Conservation (phyloP, 2,797 vertebrate genomes). For the Bucorvus abyssinicus region DNA sequence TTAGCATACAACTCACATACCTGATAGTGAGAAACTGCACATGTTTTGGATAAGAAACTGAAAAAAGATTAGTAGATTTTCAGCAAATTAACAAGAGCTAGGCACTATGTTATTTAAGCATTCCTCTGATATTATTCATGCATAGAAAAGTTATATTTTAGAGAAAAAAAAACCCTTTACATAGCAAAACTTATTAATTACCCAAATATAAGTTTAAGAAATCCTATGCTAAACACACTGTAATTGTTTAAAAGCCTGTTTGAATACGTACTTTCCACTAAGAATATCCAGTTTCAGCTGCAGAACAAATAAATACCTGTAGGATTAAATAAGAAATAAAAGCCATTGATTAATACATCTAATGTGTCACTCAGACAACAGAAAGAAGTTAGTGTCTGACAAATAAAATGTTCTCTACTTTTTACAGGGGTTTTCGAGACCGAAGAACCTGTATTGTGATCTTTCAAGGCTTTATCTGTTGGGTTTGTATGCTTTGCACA, state of each 20-base stretch:
- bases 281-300: slow-evolving; percentile 96
- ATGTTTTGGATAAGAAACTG: not conserved
- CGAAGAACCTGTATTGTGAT: not conserved
- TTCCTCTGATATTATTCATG: not conserved
- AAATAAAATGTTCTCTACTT: not conserved
- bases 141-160: not conserved
- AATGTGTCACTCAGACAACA: not conserved
- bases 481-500: not conserved
- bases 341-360: not conserved
- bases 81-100: not conserved
- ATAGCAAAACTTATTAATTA: not conserved
- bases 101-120: not conserved
- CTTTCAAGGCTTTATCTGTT: not conserved
- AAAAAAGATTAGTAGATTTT: not conserved
- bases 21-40: not conserved
- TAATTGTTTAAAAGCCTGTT: not conserved
- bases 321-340: slow-evolving; percentile 44
- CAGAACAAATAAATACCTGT: slow-evolving; percentile 96
- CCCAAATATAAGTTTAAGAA: not conserved
- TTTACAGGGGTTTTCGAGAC: not conserved
- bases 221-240: not conserved
- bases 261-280: slow-evolving; percentile 91
- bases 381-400: not conserved
- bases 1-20: not conserved
- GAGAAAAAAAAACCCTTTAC: not conserved